Evolutionary conservation across 2,113 vertebrate genomes (phyloP).

Genomic region (Taurulus bubalis): DNA sequence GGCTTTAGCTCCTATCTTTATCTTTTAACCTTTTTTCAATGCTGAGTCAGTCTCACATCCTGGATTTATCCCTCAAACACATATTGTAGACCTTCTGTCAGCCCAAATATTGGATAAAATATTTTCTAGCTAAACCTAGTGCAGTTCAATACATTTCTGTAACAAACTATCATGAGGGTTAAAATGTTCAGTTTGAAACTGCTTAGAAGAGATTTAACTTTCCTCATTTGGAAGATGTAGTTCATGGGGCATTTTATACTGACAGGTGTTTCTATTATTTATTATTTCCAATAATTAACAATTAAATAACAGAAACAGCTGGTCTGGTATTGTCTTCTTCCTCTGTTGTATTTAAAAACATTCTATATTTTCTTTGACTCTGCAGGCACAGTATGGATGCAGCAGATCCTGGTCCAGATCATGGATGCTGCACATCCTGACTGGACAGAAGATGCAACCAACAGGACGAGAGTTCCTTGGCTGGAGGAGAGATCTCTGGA

Average conservation of each 20-base stretch:
- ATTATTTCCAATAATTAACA: not conserved
- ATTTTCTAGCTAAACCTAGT: not conserved
- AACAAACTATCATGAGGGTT: not conserved
- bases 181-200: not conserved
- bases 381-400: conserved; percentile 8
- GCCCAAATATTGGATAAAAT: too few species aligned
- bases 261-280: too few species aligned
- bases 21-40: too few species aligned
- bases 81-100: too few species aligned
- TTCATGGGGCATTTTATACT: not conserved
- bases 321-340: not conserved
- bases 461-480: not conserved
- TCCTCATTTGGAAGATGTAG: not conserved
- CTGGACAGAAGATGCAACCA: not conserved
- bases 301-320: not conserved
- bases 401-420: conserved; percentile 22
- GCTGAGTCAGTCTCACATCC: too few species aligned
- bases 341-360: not conserved
- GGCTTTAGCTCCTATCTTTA: too few species aligned
- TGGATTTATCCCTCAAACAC: too few species aligned
- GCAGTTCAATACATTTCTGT: not conserved
- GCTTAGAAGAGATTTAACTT: not conserved
- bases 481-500: not conserved
- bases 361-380: not conserved
- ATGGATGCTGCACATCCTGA: not conserved